phyloP scores from a whole-genome alignment of 2,113 vertebrate species.

The Acanthochromis polyacanthus region DNA sequence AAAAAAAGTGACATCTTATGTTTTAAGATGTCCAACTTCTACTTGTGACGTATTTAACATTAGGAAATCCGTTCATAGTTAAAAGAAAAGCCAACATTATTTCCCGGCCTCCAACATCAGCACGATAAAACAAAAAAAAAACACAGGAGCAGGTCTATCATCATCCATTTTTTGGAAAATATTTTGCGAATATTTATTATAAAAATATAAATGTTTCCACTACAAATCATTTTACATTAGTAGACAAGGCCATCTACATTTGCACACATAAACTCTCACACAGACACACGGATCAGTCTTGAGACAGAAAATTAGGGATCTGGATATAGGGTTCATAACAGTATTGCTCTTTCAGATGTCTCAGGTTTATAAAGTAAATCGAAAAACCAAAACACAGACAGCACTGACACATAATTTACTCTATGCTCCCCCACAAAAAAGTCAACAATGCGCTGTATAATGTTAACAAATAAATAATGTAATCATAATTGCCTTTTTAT shows the following conservation, averaged over 20 bases:
- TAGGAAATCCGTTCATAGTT: not conserved
- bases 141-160: slow-evolving; percentile 74
- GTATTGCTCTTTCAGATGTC: slow-evolving; percentile 85
- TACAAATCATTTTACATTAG: slow-evolving; percentile 99
- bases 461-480: slow-evolving; percentile 96
- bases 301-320: slow-evolving; percentile 74
- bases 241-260: slow-evolving; percentile 98
- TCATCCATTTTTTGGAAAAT: slow-evolving; percentile 96
- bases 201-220: slow-evolving; percentile 99
- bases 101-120: not conserved
- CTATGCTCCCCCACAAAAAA: slow-evolving; percentile 79
- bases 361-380: slow-evolving; percentile 88
- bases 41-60: slow-evolving; percentile 33
- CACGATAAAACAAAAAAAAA: slow-evolving; percentile 58
- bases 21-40: slow-evolving; percentile 1
- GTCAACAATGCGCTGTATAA: slow-evolving; percentile 80
- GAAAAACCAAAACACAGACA: slow-evolving; percentile 85
- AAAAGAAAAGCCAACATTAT: not conserved
- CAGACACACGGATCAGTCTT: slow-evolving; percentile 77
- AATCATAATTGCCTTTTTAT: slow-evolving; percentile 83
- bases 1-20: slow-evolving; percentile 19
- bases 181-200: slow-evolving; percentile 99
- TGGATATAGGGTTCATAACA: slow-evolving; percentile 76
- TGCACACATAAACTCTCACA: slow-evolving; percentile 90
- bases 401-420: slow-evolving; percentile 90